Percentiles rank a stretch among this genome's conserved stretches.
These are phyloP conservation scores for Heliconius ethilla DNA, from an alignment of 2,888 invertebrate species.

Conservation along the genomic window DNA sequence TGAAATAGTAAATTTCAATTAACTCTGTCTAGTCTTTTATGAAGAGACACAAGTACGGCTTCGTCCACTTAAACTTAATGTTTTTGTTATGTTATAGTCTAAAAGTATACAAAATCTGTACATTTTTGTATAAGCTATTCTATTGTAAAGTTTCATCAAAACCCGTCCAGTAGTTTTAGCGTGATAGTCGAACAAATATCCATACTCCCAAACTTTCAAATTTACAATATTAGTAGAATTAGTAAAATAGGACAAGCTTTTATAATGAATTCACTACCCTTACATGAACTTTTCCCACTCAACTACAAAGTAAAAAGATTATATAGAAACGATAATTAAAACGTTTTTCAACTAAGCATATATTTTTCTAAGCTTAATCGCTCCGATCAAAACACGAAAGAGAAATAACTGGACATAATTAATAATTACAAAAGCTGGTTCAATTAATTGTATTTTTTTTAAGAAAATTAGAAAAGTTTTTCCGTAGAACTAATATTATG, in stretches of 20 bases:
- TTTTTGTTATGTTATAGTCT: too few species aligned
- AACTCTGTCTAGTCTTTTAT: too few species aligned
- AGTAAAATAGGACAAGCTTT: too few species aligned
- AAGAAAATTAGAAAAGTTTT: background rate
- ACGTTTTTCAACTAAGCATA: background rate
- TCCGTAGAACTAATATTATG: background rate
- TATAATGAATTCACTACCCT: background rate
- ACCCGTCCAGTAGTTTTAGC: background rate
- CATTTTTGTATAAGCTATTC: background rate
- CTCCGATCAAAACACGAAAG: conserved; percentile 35
- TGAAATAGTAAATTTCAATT: too few species aligned
- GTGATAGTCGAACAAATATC: too few species aligned
- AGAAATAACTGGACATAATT: conserved; percentile 27
- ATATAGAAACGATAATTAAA: conserved; percentile 16
- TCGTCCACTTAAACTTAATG: background rate
- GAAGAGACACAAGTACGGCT: background rate
- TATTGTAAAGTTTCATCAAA: background rate
- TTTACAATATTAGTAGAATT: background rate
- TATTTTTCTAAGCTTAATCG: conserved; percentile 25
- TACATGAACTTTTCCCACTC: background rate
- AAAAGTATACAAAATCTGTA: background rate
- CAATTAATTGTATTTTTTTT: background rate
- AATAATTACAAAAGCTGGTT: conserved; percentile 20
- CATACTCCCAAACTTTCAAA: too few species aligned
- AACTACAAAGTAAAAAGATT: background rate